Evolutionary conservation across 2,113 vertebrate genomes (phyloP), one percentile per base, ranked within the genome.

Genomic region (Terrapene triunguis): DNA sequence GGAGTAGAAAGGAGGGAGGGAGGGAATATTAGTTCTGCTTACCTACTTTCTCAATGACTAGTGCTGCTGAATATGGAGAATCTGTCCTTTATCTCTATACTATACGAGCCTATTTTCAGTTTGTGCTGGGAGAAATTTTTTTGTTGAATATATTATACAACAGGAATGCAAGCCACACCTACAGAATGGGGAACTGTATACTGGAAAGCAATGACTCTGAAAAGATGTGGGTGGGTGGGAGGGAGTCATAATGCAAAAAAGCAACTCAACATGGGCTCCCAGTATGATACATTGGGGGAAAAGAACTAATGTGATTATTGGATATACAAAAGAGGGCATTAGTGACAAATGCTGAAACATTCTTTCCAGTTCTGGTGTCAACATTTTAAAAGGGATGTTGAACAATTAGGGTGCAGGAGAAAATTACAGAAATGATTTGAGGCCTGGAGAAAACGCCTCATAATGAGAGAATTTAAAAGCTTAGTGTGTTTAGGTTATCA

Each of bases 401-500:
- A 3, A 82, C 35, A 53, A 47, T 16, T 57, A 3, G 29, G 85
- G 91, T 38, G 8, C 35, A 87, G 25, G 2, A 90, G 79, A 87
- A 2, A 4, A 9, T 1, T 29, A 44, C 14, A 84, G 35, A 24
- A n/a, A 44, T 44, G 42, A 82, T 21, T 62, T 21, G 76, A 84
- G 86, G 80, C 17, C 21, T 72, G 7, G 82, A 94, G 24, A 92
- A 97, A 94, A 91, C 85, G 1, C 2, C 89, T 10, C 38, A 51
- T 87, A 0, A 1, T 51, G 4, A 80, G 7, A 11, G 74, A 90
- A 65, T 24, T 82, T 90, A 22, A 74, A 38, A 44, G 6, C 1
- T 16, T 55, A 29, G 74, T 5, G 1, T 69, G 1, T 38, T 13
- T 69, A 44, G 5, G 5, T 88, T 50, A 82, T 72, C 42, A 38